Base-by-base conservation (phyloP, 2,888 invertebrate genomes). In the Caenorhabditis wallacei region DNA sequence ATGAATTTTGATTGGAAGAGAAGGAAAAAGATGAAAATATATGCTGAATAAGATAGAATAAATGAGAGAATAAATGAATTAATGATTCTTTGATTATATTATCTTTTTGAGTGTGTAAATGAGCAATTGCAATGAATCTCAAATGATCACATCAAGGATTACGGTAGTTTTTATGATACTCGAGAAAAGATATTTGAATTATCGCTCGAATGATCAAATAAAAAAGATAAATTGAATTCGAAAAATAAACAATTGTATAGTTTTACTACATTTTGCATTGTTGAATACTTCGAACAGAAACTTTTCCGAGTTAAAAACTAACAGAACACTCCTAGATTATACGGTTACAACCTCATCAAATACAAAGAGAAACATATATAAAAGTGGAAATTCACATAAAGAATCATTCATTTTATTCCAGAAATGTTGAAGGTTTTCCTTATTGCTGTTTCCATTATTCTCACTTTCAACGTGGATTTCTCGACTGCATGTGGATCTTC, bases 321-420 rank as follows among this genome's bases (percentile, higher is more conserved):
- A 78, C 54, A 78, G 69, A 69, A 69, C 78, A 78, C 78, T 63
- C 79, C 79, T 30, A 16, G n/a, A 30, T 40, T 64, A 59, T 80
- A 80, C 80, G 66, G 68, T 80, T 80, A 80, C 80, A 80, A 80
- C 80, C 53, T 68, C 59, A 71, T 72, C 80, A 80, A 80, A 80
- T 59, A 80, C 13, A 26, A 7, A 18, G 1, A 22, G 1, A 10
- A 20, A 18, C 2, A 10, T 18, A n/a, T 71, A 79, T 71, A 79
- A 79, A 79, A 64, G 20, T 26, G n/a, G 7, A 26, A 2, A 8
- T 4, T 37, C 16, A 10, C 1, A 10, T 20, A 0, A 11, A 5
- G 16, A 10, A 37, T 24, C 57, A 37, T 13, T 57, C 53, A 51
- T 68, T 53, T 57, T 56, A 10, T 20, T 54, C 22, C 20, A 13